Evolutionary conservation across 1,140 invertebrate genomes (phyloP).

Genomic region (Antheraea pernyi): DNA sequence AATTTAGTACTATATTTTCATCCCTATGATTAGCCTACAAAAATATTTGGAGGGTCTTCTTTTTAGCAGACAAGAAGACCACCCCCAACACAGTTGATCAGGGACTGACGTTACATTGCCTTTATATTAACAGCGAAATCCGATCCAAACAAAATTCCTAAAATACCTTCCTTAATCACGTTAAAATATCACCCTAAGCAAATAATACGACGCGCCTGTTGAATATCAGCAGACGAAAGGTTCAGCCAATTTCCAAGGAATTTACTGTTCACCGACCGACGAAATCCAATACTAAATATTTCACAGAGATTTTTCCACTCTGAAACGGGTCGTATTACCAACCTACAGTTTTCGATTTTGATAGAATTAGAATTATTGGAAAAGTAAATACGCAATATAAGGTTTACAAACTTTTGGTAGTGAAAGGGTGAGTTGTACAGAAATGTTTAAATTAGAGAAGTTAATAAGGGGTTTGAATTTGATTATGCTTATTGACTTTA

Average conservation of each 20-base stretch:
- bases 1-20: too few relatives aligned
- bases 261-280: background rate
- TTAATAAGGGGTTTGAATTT: background rate
- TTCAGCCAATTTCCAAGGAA: constrained; percentile 1
- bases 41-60: background rate
- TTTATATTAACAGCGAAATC: background rate
- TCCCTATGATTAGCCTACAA: too few relatives aligned
- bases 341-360: background rate
- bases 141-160: background rate
- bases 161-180: background rate
- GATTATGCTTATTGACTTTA: background rate
- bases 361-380: background rate
- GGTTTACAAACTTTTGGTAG: background rate
- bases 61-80: background rate
- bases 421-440: background rate
- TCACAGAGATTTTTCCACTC: background rate
- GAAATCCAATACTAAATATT: constrained; percentile 1
- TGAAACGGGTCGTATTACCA: background rate
- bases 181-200: background rate
- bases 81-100: background rate
- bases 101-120: background rate
- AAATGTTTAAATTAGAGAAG: background rate
- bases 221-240: background rate
- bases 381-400: background rate
- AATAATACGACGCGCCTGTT: constrained; percentile 2